Percentiles rank a stretch among this genome's conserved stretches.
phyloP scores from a whole-genome alignment of 2,113 vertebrate genomes.

The Cololabis saira region DNA sequence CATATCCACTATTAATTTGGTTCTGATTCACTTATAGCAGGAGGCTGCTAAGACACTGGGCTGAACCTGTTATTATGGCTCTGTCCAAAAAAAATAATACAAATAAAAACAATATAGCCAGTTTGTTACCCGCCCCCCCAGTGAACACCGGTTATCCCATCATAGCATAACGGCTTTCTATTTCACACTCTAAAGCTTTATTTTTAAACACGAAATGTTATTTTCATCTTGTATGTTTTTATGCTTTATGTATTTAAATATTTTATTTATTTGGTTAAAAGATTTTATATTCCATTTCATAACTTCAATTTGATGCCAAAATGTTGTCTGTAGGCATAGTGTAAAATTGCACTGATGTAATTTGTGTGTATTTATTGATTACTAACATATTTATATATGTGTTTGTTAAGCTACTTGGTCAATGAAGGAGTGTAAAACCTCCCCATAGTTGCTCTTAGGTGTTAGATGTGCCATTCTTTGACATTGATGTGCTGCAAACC shows the following conservation, averaged over 20 bases:
- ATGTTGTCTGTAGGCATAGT: conserved; percentile 69
- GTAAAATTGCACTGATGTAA: conserved; percentile 74
- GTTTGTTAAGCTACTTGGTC: conserved; percentile 66
- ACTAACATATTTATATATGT: conserved; percentile 71
- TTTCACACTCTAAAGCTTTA: conserved; percentile 74
- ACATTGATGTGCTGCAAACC: conserved; percentile 55
- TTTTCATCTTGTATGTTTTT: conserved; percentile 77
- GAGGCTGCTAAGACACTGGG: conserved; percentile 65
- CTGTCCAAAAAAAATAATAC: conserved; percentile 15
- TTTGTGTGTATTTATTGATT: conserved; percentile 80
- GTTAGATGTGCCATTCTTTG: conserved; percentile 71
- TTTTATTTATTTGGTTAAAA: conserved; percentile 68
- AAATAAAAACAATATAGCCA: conserved; percentile 7
- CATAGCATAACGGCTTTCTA: conserved; percentile 55
- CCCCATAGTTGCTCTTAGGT: conserved; percentile 79
- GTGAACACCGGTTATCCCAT: conserved; percentile 57
- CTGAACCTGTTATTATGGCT: conserved; percentile 37
- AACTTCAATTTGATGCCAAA: conserved; percentile 77
- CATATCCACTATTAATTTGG: conserved; percentile 67
- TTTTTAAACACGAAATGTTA: conserved; percentile 77
- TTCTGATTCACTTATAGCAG: conserved; percentile 62
- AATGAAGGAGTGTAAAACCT: conserved; percentile 81
- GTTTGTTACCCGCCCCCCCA: conserved; percentile 33
- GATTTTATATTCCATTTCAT: conserved; percentile 71
- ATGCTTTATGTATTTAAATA: conserved; percentile 75